Evolutionary conservation across 2,113 vertebrate species (phyloP).

Genomic region (Stegostoma tigrinum): DNA sequence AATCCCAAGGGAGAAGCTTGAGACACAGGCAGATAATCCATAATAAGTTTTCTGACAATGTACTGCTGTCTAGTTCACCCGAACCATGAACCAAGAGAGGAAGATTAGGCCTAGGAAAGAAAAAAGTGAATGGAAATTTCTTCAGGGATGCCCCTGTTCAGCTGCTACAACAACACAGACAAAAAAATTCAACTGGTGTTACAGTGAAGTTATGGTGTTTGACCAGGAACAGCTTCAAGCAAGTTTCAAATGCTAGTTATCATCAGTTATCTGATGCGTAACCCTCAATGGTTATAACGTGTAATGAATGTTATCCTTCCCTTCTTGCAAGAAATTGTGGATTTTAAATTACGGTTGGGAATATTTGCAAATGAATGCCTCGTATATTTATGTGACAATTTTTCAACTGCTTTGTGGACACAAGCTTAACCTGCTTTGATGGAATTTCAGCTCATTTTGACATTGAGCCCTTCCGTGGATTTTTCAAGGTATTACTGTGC

Average conservation of each 20-base stretch:
- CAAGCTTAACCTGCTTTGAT: background rate
- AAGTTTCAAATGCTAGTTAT: background rate
- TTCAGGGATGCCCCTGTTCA: background rate
- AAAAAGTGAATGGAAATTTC: background rate
- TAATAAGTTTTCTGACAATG: background rate
- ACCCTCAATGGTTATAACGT: background rate
- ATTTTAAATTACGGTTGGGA: background rate
- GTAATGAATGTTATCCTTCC: background rate
- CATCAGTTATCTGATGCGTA: background rate
- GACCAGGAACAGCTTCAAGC: background rate
- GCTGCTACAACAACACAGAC: background rate
- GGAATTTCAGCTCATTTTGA: slow-evolving; percentile 6
- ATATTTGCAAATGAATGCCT: background rate
- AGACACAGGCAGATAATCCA: background rate
- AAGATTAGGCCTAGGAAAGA: background rate
- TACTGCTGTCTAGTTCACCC: background rate
- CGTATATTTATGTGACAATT: background rate
- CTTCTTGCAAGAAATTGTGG: background rate
- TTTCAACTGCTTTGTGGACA: background rate
- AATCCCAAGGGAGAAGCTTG: background rate
- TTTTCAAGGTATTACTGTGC: background rate
- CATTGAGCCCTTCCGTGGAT: background rate
- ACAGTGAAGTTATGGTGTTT: background rate
- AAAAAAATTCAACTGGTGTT: background rate
- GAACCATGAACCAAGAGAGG: background rate